Conservation (phyloP, 1,140 invertebrate species). For the Zaprionus gabonicus region DNA sequence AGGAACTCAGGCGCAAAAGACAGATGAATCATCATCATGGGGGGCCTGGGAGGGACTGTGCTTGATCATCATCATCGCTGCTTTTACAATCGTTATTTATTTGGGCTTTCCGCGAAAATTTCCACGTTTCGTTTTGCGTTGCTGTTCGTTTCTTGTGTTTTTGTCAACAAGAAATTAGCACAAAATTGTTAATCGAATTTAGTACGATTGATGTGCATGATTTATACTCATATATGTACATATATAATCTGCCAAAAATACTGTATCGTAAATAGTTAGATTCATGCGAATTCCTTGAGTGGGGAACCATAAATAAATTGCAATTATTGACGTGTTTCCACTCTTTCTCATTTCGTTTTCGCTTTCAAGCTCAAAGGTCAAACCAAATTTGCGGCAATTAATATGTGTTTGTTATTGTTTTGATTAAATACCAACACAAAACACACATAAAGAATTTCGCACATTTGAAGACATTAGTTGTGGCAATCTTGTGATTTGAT, state of each 20-base stretch:
- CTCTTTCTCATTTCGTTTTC: neutral
- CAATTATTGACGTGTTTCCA: neutral
- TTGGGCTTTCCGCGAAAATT: slow-evolving; percentile 24
- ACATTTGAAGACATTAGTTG: neutral
- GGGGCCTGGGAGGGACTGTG: neutral
- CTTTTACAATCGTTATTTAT: slow-evolving; percentile 23
- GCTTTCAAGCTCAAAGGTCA: slow-evolving; percentile 19
- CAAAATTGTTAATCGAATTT: slow-evolving; percentile 11
- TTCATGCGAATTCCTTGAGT: neutral
- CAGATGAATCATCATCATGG: slow-evolving; percentile 12
- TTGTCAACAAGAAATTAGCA: slow-evolving; percentile 28
- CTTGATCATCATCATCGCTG: neutral
- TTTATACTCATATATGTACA: neutral
- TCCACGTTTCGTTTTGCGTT: slow-evolving; percentile 6
- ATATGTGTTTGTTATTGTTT: neutral
- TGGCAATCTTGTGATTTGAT: neutral
- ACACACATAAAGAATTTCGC: neutral
- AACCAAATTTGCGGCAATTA: neutral
- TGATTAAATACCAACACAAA: neutral
- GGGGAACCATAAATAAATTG: slow-evolving; percentile 12
- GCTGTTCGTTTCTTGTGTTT: neutral
- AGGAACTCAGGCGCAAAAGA: slow-evolving; percentile 36
- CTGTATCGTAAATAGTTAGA: neutral
- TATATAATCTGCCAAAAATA: slow-evolving; percentile 1
- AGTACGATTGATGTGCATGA: slow-evolving; percentile 8